These are phyloP conservation scores for Coreius guichenoti DNA, from an alignment of 2,797 vertebrate species.

Conservation along the genomic window DNA sequence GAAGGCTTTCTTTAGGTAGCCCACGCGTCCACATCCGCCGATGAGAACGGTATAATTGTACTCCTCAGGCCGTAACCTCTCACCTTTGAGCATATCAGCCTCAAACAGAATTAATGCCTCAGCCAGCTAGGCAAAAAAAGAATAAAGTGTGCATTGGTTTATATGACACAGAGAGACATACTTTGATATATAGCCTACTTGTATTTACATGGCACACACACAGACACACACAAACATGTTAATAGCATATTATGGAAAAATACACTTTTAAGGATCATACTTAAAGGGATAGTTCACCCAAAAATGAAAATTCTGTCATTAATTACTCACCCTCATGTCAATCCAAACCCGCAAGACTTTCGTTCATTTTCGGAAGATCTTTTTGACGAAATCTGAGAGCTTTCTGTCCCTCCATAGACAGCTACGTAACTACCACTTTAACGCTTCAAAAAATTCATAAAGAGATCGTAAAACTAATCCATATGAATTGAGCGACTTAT, in stretches of 20 bases:
- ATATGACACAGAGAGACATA: neutral
- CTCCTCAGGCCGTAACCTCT: slow-evolving; percentile 85
- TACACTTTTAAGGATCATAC: too few species aligned
- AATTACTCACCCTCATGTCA: too few species aligned
- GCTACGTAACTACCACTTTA: too few species aligned
- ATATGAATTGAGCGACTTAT: too few species aligned
- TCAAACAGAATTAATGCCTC: slow-evolving; percentile 91
- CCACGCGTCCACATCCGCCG: slow-evolving; percentile 89
- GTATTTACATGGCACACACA: neutral
- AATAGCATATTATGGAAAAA: neutral
- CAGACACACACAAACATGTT: too few species aligned
- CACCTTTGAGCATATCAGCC: slow-evolving; percentile 87
- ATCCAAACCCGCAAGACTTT: too few species aligned
- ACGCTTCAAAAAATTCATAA: too few species aligned
- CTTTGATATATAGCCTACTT: neutral
- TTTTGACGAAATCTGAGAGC: too few species aligned
- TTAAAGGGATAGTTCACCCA: neutral
- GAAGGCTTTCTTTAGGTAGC: slow-evolving; percentile 92
- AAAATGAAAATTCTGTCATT: too few species aligned
- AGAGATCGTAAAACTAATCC: too few species aligned
- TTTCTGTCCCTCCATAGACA: too few species aligned
- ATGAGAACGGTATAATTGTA: slow-evolving; percentile 92
- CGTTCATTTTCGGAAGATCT: too few species aligned
- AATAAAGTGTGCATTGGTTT: neutral
- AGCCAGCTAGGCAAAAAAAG: slow-evolving; percentile 76